Percentiles rank a stretch among this genome's conserved stretches.
Evolutionary conservation across 2,888 invertebrate species (phyloP).

Genomic region (Platynereis dumerilii): DNA sequence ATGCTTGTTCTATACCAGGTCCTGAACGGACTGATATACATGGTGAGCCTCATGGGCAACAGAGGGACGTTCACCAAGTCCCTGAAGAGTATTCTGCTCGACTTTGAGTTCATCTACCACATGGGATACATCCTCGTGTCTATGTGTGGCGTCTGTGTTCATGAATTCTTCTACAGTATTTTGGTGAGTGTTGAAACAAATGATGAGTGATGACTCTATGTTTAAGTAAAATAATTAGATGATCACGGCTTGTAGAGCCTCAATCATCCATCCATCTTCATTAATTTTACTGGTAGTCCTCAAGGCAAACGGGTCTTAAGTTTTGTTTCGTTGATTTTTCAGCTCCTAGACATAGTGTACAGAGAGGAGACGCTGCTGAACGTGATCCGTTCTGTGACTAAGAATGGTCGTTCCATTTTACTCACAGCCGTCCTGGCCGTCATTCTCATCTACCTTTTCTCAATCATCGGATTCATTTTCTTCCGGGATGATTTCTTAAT

Average conservation of each 20-base stretch:
- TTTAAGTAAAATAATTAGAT: neutral
- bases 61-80: constrained; percentile 92
- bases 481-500: constrained; percentile 97
- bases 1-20: constrained; percentile 69
- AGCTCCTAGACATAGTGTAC: constrained; percentile 98
- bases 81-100: constrained; percentile 83
- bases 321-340: constrained; percentile 41
- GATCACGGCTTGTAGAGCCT: no score
- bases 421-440: constrained; percentile 96
- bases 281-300: no score
- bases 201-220: neutral
- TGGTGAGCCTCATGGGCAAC: constrained; percentile 96
- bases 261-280: no score
- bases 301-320: no score
- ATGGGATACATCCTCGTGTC: constrained; percentile 88
- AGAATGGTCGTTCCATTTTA: constrained; percentile 97
- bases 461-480: constrained; percentile 98
- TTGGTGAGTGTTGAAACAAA: constrained; percentile 73
- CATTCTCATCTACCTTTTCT: constrained; percentile 96
- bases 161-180: constrained; percentile 98
- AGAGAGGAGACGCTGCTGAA: constrained; percentile 98
- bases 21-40: constrained; percentile 87
- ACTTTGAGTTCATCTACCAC: constrained; percentile 91
- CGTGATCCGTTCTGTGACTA: constrained; percentile 97
- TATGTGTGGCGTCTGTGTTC: constrained; percentile 87